Conservation (phyloP, 2,888 invertebrate genomes). For the Acrobasis repandana region DNA sequence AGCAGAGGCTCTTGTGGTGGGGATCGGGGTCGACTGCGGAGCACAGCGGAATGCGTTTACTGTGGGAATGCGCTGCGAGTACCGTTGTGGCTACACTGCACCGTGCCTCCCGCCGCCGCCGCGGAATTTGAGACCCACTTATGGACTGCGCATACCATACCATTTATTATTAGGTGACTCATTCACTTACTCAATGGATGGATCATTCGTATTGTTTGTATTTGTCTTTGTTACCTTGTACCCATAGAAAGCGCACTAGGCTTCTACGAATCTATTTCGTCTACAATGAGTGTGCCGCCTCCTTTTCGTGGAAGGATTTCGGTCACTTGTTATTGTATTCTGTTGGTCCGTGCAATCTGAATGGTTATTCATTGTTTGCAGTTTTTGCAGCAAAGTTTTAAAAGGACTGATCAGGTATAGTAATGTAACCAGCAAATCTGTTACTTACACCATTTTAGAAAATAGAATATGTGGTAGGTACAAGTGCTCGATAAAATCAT, state of each 20-base stretch:
- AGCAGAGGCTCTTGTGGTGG: slow-evolving; percentile 40
- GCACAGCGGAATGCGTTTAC: slow-evolving; percentile 69
- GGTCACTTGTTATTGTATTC: no score
- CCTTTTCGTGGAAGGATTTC: no score
- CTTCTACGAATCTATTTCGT: background rate
- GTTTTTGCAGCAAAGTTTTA: no score
- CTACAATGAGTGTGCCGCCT: background rate
- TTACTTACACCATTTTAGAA: no score
- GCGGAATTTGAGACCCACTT: slow-evolving; percentile 80
- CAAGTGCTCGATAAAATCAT: no score
- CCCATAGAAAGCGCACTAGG: background rate
- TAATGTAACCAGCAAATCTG: no score
- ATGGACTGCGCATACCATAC: slow-evolving; percentile 57
- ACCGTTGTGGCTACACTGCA: slow-evolving; percentile 69
- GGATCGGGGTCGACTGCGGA: slow-evolving; percentile 64
- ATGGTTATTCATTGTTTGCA: no score
- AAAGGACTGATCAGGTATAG: no score
- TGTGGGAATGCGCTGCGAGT: slow-evolving; percentile 79
- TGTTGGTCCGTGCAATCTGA: no score
- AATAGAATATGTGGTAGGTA: no score
- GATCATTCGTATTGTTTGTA: slow-evolving; percentile 31
- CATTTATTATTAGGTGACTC: slow-evolving; percentile 65
- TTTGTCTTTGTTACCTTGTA: slow-evolving; percentile 6
- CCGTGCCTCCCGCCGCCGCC: slow-evolving; percentile 51
- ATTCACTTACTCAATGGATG: slow-evolving; percentile 57